Evolutionary conservation across 2,888 invertebrate species (phyloP).

Genomic region (Andrena hattorfiana): DNA sequence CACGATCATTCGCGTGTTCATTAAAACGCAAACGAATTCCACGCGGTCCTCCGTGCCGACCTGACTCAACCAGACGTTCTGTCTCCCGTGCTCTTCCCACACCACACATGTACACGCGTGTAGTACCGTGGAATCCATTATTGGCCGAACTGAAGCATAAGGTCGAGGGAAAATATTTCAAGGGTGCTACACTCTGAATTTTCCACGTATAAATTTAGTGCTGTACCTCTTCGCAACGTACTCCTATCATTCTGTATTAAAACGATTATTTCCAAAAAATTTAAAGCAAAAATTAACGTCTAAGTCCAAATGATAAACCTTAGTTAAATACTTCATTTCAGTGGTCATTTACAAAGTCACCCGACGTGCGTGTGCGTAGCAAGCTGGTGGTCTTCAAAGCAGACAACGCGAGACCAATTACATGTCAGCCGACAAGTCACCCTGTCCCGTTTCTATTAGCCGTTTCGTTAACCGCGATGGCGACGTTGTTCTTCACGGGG

Average conservation of each 20-base stretch:
- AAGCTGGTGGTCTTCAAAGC: conserved; percentile 16
- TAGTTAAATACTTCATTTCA: no score
- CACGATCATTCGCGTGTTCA: conserved; percentile 71
- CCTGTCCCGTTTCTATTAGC: conserved; percentile 31
- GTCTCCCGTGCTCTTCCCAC: conserved; percentile 24
- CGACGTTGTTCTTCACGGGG: conserved; percentile 50
- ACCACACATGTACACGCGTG: background rate
- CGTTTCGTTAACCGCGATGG: conserved; percentile 41
- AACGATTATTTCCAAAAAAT: background rate
- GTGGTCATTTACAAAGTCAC: no score
- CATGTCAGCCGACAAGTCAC: conserved; percentile 47
- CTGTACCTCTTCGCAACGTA: background rate
- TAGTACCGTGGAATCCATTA: conserved; percentile 19
- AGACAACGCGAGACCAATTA: conserved; percentile 61
- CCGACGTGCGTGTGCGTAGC: background rate
- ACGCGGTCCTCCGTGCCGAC: conserved; percentile 51
- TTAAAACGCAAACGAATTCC: conserved; percentile 77
- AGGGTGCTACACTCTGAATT: background rate
- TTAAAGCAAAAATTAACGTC: background rate
- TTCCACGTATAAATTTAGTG: background rate
- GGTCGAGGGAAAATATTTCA: background rate
- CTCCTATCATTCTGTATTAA: background rate
- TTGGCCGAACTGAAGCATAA: conserved; percentile 13
- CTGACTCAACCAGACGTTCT: conserved; percentile 46
- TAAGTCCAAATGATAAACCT: no score